Percentiles rank a stretch among this genome's conserved stretches.
These are phyloP conservation scores for Cherax destructor DNA, from an alignment of 1,140 invertebrate species.

Conservation along the genomic window DNA sequence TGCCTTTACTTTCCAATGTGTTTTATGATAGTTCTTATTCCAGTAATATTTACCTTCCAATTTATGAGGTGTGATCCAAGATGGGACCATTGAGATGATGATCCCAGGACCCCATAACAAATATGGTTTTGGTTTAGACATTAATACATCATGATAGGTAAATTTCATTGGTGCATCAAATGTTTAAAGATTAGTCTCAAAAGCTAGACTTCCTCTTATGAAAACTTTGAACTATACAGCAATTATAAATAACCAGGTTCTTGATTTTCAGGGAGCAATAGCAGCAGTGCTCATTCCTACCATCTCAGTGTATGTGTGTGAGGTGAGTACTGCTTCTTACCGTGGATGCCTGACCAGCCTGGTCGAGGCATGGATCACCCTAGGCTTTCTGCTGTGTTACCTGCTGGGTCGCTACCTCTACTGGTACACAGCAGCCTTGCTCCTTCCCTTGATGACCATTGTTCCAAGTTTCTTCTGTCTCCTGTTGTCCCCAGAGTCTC, in stretches of 20 bases:
- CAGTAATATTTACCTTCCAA: too few species aligned
- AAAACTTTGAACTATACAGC: too few species aligned
- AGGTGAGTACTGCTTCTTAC: neutral
- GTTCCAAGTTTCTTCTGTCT: conserved; percentile 23
- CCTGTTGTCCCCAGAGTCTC: conserved; percentile 9
- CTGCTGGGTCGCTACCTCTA: neutral
- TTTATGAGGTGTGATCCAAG: too few species aligned
- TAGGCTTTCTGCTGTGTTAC: conserved; percentile 25
- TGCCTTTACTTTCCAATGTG: too few species aligned
- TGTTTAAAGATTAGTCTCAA: too few species aligned
- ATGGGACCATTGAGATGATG: too few species aligned
- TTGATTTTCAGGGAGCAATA: neutral
- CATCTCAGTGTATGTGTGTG: neutral
- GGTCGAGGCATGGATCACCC: neutral
- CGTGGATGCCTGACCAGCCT: conserved; percentile 7
- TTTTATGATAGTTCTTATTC: too few species aligned
- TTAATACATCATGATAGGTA: too few species aligned
- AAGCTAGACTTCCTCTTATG: too few species aligned
- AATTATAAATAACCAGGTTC: neutral
- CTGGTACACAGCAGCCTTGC: conserved; percentile 15
- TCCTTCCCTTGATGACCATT: conserved; percentile 14
- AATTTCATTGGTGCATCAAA: too few species aligned
- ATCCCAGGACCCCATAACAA: too few species aligned
- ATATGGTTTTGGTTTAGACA: too few species aligned
- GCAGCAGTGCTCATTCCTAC: neutral